These are phyloP conservation scores for Myripristis jacobus DNA, from an alignment of 2,797 vertebrate genomes.

Conservation along the genomic window DNA sequence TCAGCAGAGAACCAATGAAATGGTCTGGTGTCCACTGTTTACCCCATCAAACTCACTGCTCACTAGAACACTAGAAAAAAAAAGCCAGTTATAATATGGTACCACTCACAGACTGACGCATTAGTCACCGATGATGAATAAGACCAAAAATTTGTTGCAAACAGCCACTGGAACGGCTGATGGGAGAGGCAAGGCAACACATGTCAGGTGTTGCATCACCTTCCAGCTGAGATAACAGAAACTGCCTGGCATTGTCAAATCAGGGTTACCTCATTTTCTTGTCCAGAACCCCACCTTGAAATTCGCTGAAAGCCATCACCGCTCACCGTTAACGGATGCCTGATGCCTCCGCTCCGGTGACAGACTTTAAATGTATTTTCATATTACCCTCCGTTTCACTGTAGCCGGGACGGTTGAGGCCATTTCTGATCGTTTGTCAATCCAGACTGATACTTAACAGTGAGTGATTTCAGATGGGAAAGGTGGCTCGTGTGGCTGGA, in stretches of 20 bases:
- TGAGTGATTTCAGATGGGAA: conserved; percentile 59
- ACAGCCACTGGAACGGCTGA: conserved; percentile 16
- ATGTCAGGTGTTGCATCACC: conserved; percentile 50
- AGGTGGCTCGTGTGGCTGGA: conserved; percentile 32
- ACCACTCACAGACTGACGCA: conserved; percentile 13
- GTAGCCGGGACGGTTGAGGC: conserved; percentile 46
- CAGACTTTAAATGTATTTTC: conserved; percentile 73
- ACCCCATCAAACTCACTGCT: conserved; percentile 22
- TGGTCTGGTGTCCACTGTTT: conserved; percentile 27
- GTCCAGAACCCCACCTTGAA: conserved; percentile 53
- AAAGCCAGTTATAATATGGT: background rate
- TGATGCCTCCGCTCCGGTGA: conserved; percentile 52
- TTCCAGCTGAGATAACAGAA: conserved; percentile 51
- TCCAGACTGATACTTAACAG: conserved; percentile 50
- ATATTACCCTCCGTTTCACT: conserved; percentile 62
- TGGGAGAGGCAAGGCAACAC: background rate
- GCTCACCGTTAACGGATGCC: conserved; percentile 46
- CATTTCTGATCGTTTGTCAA: conserved; percentile 63
- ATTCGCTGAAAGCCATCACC: conserved; percentile 57
- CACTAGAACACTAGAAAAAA: conserved; percentile 41
- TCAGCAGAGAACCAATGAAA: conserved; percentile 43
- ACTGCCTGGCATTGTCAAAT: conserved; percentile 59
- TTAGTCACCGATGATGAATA: conserved; percentile 11
- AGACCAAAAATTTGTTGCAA: background rate
- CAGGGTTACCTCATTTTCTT: conserved; percentile 62